phyloP scores from a whole-genome alignment of 1,140 invertebrate species.

The Leptopilina clavipes region DNA sequence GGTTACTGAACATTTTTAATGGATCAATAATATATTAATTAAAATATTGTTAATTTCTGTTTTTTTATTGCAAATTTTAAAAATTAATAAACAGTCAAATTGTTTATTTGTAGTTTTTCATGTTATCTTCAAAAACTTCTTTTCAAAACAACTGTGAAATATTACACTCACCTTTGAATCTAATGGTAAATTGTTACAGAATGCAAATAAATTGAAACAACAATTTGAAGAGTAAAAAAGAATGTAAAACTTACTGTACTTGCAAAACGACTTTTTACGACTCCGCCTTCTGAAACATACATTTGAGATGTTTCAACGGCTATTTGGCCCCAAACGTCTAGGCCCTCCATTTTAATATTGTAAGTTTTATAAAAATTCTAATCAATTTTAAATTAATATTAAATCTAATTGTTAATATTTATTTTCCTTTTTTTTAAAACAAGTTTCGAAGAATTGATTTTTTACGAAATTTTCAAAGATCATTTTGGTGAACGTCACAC shows the following conservation, averaged over 20 bases:
- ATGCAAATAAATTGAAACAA: neutral
- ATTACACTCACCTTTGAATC: neutral
- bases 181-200: neutral
- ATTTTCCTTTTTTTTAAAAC: slow-evolving; percentile 19
- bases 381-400: neutral
- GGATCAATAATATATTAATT: no score
- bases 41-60: no score
- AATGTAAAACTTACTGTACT: slow-evolving; percentile 82
- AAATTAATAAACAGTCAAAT: slow-evolving; percentile 20
- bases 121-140: neutral
- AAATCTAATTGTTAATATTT: neutral
- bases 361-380: neutral
- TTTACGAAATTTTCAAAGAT: neutral
- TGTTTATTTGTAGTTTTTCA: slow-evolving; percentile 1
- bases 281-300: slow-evolving; percentile 86
- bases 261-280: slow-evolving; percentile 85
- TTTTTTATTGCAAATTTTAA: neutral
- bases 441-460: slow-evolving; percentile 37
- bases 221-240: neutral
- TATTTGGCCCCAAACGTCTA: slow-evolving; percentile 87
- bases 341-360: slow-evolving; percentile 63
- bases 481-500: no score
- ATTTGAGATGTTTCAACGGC: slow-evolving; percentile 89
- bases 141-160: neutral
- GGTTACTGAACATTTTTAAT: no score